Conservation (phyloP, 2,888 invertebrate genomes). For the Heliconius charithonia region DNA sequence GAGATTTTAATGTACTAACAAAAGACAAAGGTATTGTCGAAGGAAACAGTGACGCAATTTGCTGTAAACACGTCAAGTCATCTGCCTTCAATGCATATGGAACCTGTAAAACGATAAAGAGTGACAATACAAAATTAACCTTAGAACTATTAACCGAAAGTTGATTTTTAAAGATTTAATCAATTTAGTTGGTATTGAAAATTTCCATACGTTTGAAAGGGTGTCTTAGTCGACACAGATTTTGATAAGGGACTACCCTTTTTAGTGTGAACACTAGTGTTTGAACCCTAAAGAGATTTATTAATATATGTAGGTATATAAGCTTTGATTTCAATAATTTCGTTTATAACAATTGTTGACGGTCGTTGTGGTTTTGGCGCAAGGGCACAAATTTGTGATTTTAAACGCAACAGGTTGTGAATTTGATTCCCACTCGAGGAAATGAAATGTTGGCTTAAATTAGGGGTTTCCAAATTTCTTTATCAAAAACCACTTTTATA, state of each 20-base stretch:
- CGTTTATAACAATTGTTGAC: no score
- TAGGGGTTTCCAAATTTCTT: no score
- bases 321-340: not conserved
- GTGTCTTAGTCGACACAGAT: slow-evolving; percentile 2
- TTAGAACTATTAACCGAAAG: not conserved
- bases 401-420: not conserved
- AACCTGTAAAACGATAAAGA: not conserved
- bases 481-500: no score
- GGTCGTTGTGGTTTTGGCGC: no score
- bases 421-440: no score
- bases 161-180: not conserved
- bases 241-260: slow-evolving; percentile 13
- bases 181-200: not conserved
- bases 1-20: no score
- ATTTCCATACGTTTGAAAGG: slow-evolving; percentile 12
- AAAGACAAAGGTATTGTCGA: slow-evolving; percentile 3
- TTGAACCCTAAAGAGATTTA: not conserved
- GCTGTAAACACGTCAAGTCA: slow-evolving; percentile 20
- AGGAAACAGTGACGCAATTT: slow-evolving; percentile 8
- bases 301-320: not conserved
- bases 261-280: slow-evolving; percentile 3
- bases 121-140: not conserved
- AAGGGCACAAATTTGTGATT: not conserved
- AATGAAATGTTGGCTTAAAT: no score
- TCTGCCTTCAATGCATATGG: slow-evolving; percentile 14